Evolutionary conservation across 1,140 invertebrate genomes (phyloP).

Genomic region (Augochlora pura): DNA sequence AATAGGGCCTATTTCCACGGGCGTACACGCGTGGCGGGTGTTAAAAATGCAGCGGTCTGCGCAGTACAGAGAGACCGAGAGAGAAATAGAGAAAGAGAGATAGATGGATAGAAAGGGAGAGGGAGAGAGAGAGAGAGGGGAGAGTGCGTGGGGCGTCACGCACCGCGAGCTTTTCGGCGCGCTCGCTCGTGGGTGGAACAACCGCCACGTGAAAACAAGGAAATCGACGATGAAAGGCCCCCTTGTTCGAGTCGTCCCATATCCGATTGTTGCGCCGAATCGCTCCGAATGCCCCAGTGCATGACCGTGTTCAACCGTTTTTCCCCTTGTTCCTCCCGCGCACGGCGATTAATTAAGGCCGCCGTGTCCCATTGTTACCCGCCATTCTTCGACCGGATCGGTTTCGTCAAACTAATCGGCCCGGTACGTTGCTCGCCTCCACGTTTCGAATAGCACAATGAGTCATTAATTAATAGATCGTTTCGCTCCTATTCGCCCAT

Average conservation of each 20-base stretch:
- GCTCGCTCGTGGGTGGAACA: constrained; percentile 46
- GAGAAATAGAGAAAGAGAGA: neutral
- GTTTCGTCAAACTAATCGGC: constrained; percentile 35
- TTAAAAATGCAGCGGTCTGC: constrained; percentile 49
- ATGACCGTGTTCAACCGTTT: constrained; percentile 40
- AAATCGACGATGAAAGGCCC: constrained; percentile 59
- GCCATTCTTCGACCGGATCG: constrained; percentile 6
- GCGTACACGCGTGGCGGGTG: constrained; percentile 50
- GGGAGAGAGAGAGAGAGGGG: neutral
- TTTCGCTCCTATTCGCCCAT: neutral
- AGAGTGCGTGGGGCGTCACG: constrained; percentile 35
- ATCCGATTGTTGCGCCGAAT: constrained; percentile 54
- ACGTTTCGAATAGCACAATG: neutral
- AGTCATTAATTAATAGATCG: constrained; percentile 9
- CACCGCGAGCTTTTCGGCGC: constrained; percentile 40
- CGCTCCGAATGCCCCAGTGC: constrained; percentile 24
- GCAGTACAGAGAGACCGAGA: neutral
- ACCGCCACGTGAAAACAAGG: constrained; percentile 58
- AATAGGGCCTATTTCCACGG: constrained; percentile 57
- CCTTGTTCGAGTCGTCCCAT: constrained; percentile 57
- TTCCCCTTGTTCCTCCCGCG: constrained; percentile 27
- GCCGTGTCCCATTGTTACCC: constrained; percentile 18
- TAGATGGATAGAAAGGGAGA: neutral
- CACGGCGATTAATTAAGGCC: constrained; percentile 43
- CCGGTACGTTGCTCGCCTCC: neutral